Evolutionary conservation across 2,797 vertebrate genomes (phyloP).

Genomic region (Danio kyathit): DNA sequence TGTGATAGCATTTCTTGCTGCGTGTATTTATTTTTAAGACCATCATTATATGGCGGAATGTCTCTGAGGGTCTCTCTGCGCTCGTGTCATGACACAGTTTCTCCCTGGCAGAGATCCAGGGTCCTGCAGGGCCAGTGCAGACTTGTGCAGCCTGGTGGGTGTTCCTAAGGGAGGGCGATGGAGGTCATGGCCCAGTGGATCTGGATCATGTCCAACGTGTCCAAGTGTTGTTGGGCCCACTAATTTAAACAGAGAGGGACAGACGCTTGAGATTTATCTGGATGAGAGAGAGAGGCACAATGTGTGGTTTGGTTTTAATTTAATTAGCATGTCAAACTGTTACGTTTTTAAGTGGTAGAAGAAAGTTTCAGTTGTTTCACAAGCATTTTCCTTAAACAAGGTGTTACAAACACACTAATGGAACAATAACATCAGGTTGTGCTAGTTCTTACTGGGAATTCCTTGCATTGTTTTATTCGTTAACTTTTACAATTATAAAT

Average conservation of each 20-base stretch:
- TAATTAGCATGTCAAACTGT: background rate
- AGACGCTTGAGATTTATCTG: background rate
- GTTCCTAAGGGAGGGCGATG: slow-evolving; percentile 42
- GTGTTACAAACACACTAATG: background rate
- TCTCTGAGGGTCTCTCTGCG: slow-evolving; percentile 5
- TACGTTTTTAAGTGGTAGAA: background rate
- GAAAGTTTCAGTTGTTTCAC: background rate
- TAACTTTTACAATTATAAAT: too few species aligned
- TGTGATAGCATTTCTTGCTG: background rate
- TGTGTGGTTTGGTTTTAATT: background rate
- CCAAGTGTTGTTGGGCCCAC: slow-evolving; percentile 37
- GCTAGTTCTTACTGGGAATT: too few species aligned
- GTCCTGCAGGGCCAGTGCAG: slow-evolving; percentile 15
- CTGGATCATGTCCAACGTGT: slow-evolving; percentile 52
- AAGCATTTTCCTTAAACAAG: background rate
- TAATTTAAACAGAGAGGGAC: slow-evolving; percentile 57
- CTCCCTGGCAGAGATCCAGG: slow-evolving; percentile 5
- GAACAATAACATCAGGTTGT: background rate
- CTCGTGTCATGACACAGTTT: slow-evolving; percentile 12
- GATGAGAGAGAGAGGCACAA: background rate
- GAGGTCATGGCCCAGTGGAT: slow-evolving; percentile 35
- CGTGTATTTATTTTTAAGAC: background rate
- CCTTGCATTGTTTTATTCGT: too few species aligned
- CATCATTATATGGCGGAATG: background rate
- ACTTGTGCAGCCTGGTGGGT: slow-evolving; percentile 40